These are phyloP conservation scores for Brachypterus glaber DNA, from an alignment of 2,888 invertebrate species.

Conservation along the genomic window DNA sequence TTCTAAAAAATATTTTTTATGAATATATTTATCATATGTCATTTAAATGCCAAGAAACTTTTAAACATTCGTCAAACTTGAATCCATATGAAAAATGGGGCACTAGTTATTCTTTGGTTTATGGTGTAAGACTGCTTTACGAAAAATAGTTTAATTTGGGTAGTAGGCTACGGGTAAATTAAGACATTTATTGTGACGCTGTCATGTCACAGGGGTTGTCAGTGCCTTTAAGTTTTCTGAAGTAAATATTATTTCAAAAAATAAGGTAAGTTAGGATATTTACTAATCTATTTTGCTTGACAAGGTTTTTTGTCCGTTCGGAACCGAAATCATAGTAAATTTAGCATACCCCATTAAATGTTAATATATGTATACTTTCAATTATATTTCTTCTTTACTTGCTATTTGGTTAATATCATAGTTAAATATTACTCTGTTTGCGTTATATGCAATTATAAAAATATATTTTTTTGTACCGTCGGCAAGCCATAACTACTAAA, in stretches of 20 bases:
- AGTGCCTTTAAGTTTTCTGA: background rate
- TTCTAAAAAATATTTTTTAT: background rate
- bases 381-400: background rate
- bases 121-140: background rate
- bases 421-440: background rate
- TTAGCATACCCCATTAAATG: background rate
- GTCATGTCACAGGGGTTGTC: background rate
- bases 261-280: background rate
- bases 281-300: background rate
- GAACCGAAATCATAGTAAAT: background rate
- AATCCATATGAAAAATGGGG: background rate
- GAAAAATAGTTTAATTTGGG: background rate
- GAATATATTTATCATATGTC: background rate
- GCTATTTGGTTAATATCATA: background rate
- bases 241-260: background rate
- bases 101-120: background rate
- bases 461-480: too few relatives aligned
- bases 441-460: background rate
- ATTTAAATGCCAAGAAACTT: background rate
- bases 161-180: background rate
- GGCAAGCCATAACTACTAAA: too few relatives aligned
- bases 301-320: background rate
- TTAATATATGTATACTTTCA: background rate
- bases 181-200: background rate
- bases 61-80: background rate